Conservation (phyloP, 2,888 invertebrate genomes). For the Diplolepis rosae region DNA sequence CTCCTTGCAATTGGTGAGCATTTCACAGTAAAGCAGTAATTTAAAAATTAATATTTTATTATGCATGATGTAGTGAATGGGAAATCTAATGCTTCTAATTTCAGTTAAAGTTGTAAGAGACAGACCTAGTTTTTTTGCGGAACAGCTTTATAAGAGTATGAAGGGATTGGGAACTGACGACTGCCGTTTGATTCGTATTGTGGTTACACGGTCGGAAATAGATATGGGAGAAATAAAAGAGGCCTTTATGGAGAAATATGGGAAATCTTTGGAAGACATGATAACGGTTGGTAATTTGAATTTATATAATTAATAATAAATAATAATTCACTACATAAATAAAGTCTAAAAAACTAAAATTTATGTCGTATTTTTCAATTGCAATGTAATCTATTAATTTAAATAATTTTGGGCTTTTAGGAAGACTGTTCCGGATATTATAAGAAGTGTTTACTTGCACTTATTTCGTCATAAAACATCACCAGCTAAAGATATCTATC, state of each 20-base stretch:
- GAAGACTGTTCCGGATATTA: constrained; percentile 91
- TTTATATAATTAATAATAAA: constrained; percentile 46
- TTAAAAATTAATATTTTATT: background rate
- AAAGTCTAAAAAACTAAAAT: no score
- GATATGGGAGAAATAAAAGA: constrained; percentile 90
- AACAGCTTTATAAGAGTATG: constrained; percentile 90
- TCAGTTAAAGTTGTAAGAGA: constrained; percentile 86
- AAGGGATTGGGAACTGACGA: constrained; percentile 93
- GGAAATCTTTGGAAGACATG: constrained; percentile 85
- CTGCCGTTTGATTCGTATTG: constrained; percentile 86
- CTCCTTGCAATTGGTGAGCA: constrained; percentile 82
- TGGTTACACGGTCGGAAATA: constrained; percentile 88
- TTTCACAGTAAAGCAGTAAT: background rate
- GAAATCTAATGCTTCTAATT: background rate
- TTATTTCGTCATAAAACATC: constrained; percentile 73
- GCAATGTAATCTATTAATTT: constrained; percentile 28
- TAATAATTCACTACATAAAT: constrained; percentile 29
- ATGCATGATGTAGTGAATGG: background rate
- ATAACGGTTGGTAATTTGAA: constrained; percentile 79
- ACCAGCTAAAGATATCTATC: background rate
- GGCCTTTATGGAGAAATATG: constrained; percentile 84
- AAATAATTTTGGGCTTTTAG: constrained; percentile 75
- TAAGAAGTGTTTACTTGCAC: constrained; percentile 86
- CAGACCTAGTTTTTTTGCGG: constrained; percentile 89
- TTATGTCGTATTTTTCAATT: background rate